Conservation (phyloP, 2,113 vertebrate species). For the Bujurquina vittata region DNA sequence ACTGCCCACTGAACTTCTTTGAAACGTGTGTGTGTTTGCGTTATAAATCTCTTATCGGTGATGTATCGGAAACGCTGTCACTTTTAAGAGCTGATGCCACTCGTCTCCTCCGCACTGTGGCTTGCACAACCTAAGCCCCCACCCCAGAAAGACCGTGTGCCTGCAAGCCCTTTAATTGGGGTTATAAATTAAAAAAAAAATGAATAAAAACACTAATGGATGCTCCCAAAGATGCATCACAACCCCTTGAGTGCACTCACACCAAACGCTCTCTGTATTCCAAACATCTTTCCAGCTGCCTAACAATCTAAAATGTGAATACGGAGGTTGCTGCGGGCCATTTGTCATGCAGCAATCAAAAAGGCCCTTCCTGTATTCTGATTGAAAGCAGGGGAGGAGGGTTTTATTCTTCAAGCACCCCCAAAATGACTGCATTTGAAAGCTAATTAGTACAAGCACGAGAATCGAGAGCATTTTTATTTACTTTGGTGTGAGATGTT, state of each 20-base stretch:
- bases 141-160: neutral
- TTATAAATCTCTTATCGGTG: neutral
- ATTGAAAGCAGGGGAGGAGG: conserved; percentile 28
- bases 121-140: neutral
- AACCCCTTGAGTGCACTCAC: conserved; percentile 18
- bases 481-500: conserved; percentile 21
- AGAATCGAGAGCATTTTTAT: conserved; percentile 10
- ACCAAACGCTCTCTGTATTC: conserved; percentile 21
- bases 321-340: conserved; percentile 42
- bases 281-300: conserved; percentile 24
- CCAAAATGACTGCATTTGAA: conserved; percentile 44
- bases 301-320: conserved; percentile 40
- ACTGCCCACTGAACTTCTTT: neutral
- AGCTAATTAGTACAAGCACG: conserved; percentile 54
- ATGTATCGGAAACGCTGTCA: neutral
- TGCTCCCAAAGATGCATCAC: neutral
- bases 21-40: neutral
- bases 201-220: neutral
- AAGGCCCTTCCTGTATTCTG: conserved; percentile 66
- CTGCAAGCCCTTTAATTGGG: neutral
- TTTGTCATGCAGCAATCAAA: conserved; percentile 71
- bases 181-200: conserved; percentile 33
- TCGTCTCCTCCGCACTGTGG: neutral
- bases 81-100: neutral
- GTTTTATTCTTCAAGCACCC: neutral